These are phyloP conservation scores for Odontamblyopus lacepedii DNA, from an alignment of 2,797 vertebrate genomes.

Conservation along the genomic window DNA sequence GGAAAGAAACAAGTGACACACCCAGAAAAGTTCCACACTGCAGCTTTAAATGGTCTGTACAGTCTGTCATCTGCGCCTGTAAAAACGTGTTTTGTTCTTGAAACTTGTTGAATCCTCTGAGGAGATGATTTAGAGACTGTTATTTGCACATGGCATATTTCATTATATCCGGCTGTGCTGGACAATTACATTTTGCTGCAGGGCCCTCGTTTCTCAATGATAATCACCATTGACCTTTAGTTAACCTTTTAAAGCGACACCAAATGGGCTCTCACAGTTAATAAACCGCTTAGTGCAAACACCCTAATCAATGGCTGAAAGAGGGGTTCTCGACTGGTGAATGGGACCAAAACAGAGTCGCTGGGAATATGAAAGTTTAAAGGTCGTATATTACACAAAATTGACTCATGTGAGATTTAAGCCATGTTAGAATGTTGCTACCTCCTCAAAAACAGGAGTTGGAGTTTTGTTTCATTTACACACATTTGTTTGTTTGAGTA, in stretches of 20 bases:
- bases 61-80: not conserved
- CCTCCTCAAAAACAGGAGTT: too few relatives aligned
- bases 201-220: not conserved
- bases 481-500: too few relatives aligned
- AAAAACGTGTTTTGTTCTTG: slow-evolving; percentile 8
- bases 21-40: too few relatives aligned
- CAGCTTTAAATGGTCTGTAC: not conserved
- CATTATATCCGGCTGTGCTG: not conserved
- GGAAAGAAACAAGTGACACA: too few relatives aligned
- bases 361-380: not conserved
- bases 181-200: not conserved
- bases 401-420: too few relatives aligned
- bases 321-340: not conserved
- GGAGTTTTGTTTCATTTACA: too few relatives aligned
- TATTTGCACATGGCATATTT: slow-evolving; percentile 1
- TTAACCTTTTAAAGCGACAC: slow-evolving; percentile 1
- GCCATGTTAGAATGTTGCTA: too few relatives aligned
- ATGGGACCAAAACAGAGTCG: not conserved
- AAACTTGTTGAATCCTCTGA: not conserved
- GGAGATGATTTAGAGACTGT: not conserved
- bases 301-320: not conserved
- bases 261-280: slow-evolving; percentile 1
- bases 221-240: slow-evolving; percentile 11
- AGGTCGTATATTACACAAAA: too few relatives aligned
- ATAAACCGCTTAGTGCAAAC: not conserved